A percentile compares a stretch with the other conserved stretches of the same genome.
Evolutionary conservation across 2,113 vertebrate genomes (phyloP).

Genomic region (Aptenodytes patagonicus): DNA sequence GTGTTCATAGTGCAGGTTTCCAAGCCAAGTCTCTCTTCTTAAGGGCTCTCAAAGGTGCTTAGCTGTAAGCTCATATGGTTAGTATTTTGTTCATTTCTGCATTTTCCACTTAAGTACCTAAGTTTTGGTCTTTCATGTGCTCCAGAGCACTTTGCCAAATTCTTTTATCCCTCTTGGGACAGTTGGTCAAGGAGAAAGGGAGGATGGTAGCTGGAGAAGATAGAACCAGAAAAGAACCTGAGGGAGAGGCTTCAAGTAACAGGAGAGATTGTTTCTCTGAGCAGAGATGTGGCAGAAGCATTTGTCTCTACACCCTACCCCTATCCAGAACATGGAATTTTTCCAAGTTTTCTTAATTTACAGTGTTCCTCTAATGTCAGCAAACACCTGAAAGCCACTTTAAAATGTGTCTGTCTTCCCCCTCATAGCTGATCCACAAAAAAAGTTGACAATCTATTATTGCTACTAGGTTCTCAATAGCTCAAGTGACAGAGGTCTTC

Average conservation of each 20-base stretch:
- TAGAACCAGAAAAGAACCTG: not conserved
- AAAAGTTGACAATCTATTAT: not conserved
- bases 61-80: slow-evolving; percentile 30
- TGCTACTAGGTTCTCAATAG: not conserved
- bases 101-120: slow-evolving; percentile 10
- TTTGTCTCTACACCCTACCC: not conserved
- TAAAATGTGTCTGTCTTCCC: not conserved
- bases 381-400: not conserved
- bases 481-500: not conserved
- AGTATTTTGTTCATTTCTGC: slow-evolving; percentile 52
- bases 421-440: not conserved
- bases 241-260: not conserved
- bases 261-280: not conserved
- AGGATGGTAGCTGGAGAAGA: not conserved
- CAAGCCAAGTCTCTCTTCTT: slow-evolving; percentile 37
- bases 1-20: slow-evolving; percentile 9
- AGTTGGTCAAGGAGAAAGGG: not conserved
- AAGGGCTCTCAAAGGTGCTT: slow-evolving; percentile 39
- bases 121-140: not conserved
- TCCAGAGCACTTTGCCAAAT: not conserved
- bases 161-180: not conserved
- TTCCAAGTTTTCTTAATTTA: not conserved
- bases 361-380: not conserved
- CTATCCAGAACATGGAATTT: not conserved
- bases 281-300: not conserved